phyloP scores from a whole-genome alignment of 2,797 vertebrate species.

The Aselliscus stoliczkanus region DNA sequence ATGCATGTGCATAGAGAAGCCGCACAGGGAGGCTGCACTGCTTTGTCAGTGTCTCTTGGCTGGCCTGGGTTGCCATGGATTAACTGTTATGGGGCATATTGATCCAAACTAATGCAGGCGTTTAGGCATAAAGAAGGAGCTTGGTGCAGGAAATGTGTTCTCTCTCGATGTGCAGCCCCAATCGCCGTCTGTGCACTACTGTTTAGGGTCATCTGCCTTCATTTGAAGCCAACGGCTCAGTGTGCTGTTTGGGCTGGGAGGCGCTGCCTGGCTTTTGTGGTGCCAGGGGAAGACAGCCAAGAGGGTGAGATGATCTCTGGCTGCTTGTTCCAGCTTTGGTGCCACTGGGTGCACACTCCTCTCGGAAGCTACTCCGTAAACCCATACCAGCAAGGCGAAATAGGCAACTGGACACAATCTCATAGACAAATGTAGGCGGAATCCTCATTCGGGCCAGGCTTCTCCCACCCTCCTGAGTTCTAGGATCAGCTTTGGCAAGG shows the following conservation, averaged over 20 bases:
- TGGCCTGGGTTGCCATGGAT: constrained; percentile 62
- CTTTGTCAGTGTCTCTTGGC: constrained; percentile 55
- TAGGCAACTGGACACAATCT: not conserved
- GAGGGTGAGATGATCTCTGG: constrained; percentile 50
- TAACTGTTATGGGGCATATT: constrained; percentile 62
- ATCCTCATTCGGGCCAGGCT: not conserved
- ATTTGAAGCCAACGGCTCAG: constrained; percentile 29
- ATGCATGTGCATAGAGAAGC: constrained; percentile 14
- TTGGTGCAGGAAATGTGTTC: constrained; percentile 73
- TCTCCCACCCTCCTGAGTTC: not conserved
- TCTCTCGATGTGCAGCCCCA: not conserved
- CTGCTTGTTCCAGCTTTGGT: not conserved
- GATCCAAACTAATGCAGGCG: constrained; percentile 64
- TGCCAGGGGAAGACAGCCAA: not conserved
- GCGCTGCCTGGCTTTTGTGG: not conserved
- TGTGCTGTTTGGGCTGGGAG: not conserved
- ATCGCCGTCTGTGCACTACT: not conserved
- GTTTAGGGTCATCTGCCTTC: constrained; percentile 17
- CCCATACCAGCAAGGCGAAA: not conserved
- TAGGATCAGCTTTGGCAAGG: not conserved
- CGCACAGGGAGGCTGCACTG: not conserved
- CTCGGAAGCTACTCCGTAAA: constrained; percentile 26
- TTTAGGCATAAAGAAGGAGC: constrained; percentile 48
- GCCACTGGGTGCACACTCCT: not conserved
- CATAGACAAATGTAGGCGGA: not conserved